Evolutionary conservation across 1,140 invertebrate species (phyloP).

Genomic region (Drosophila simulans): DNA sequence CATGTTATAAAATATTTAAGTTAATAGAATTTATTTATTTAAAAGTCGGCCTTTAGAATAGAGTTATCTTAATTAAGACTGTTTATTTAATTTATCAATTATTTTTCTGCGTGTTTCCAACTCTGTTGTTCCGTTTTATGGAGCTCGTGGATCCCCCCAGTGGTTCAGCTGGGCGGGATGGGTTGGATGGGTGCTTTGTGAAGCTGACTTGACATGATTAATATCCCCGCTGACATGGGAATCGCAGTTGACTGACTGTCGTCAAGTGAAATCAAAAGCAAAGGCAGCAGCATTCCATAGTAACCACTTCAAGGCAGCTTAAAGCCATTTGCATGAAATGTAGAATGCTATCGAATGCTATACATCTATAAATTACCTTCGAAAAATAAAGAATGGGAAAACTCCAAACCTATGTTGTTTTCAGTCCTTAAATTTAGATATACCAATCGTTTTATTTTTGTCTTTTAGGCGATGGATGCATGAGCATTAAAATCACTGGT

Average conservation of each 20-base stretch:
- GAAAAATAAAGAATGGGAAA: neutral
- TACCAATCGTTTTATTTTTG: conserved; percentile 10
- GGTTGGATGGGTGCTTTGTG: conserved; percentile 44
- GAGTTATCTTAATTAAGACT: no score
- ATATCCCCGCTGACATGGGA: conserved; percentile 75
- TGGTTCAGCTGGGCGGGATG: conserved; percentile 33
- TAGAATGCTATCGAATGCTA: no score
- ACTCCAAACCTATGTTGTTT: neutral
- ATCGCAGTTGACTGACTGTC: conserved; percentile 78
- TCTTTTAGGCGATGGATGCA: conserved; percentile 25
- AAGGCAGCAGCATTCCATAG: conserved; percentile 5
- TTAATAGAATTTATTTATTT: no score
- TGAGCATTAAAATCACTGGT: conserved; percentile 39
- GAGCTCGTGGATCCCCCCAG: conserved; percentile 14
- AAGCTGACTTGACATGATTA: conserved; percentile 79
- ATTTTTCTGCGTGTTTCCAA: conserved; percentile 18
- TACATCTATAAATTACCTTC: no score
- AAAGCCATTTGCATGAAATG: conserved; percentile 17
- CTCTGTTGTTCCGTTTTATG: conserved; percentile 39
- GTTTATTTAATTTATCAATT: no score
- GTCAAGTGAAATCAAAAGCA: conserved; percentile 82
- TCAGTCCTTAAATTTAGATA: neutral
- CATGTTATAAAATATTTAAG: no score
- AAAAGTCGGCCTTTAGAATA: no score
- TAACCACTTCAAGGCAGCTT: conserved; percentile 11